Percentiles rank a stretch among this genome's conserved stretches.
Evolutionary conservation across 2,888 invertebrate genomes (phyloP).

Genomic region (Drosophila koepferae): DNA sequence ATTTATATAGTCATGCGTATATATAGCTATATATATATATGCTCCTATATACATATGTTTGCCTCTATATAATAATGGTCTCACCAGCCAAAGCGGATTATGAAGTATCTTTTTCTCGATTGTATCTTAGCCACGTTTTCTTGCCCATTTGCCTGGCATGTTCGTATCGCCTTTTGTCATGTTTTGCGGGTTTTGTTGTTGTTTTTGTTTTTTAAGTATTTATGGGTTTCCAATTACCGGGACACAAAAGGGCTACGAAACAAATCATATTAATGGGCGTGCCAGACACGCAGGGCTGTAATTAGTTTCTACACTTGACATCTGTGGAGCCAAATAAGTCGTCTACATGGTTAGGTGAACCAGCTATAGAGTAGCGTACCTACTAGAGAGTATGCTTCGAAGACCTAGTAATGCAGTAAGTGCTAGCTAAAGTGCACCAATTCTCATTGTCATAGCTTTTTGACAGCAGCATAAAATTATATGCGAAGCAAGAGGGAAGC

Average conservation of each 20-base stretch:
- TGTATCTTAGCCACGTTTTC: slow-evolving; percentile 59
- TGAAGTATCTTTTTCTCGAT: slow-evolving; percentile 52
- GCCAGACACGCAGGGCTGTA: slow-evolving; percentile 17
- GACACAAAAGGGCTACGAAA: slow-evolving; percentile 23
- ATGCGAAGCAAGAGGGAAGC: background rate
- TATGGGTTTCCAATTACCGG: slow-evolving; percentile 71
- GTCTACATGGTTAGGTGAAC: background rate
- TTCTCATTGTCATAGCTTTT: no score
- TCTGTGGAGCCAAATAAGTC: slow-evolving; percentile 13
- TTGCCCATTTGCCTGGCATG: slow-evolving; percentile 18
- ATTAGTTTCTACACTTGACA: slow-evolving; percentile 38
- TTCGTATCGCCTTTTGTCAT: slow-evolving; percentile 40
- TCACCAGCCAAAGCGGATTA: slow-evolving; percentile 70
- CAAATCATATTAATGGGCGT: slow-evolving; percentile 24
- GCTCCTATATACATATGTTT: background rate
- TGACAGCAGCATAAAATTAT: background rate
- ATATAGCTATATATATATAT: slow-evolving; percentile 3
- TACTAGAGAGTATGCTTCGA: background rate
- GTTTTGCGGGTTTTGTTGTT: slow-evolving; percentile 44
- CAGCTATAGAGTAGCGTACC: background rate
- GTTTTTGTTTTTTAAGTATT: slow-evolving; percentile 38
- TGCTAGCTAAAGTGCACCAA: background rate
- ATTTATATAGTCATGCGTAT: slow-evolving; percentile 38
- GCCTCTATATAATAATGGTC: slow-evolving; percentile 17
- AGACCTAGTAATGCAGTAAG: background rate